phyloP scores from a whole-genome alignment of 1,140 invertebrate species.

The Arctopsyche grandis region DNA sequence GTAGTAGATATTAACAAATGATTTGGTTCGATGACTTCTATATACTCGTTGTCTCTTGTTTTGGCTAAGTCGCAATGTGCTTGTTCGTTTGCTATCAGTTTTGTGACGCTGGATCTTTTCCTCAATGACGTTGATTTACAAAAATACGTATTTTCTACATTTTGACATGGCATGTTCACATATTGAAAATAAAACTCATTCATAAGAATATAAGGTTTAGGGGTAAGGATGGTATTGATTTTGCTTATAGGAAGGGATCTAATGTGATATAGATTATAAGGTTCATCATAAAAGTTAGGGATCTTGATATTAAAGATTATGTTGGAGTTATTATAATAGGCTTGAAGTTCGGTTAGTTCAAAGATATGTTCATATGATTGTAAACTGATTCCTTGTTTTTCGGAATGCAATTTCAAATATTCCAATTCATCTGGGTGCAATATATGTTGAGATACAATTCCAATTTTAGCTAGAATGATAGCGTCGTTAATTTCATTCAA shows the following conservation, averaged over 20 bases:
- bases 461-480: conserved; percentile 14
- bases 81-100: background rate
- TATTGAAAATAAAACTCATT: background rate
- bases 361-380: conserved; percentile 8
- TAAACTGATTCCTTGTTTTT: background rate
- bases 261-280: conserved; percentile 9
- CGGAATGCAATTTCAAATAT: background rate
- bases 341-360: conserved; percentile 24
- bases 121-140: background rate
- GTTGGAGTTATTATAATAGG: conserved; percentile 32
- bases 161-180: background rate
- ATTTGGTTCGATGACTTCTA: conserved; percentile 12
- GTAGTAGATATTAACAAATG: background rate
- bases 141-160: background rate
- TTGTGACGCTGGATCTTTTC: background rate
- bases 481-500: background rate
- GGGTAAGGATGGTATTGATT: background rate
- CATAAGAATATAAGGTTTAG: conserved; percentile 1
- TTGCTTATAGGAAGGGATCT: conserved; percentile 7
- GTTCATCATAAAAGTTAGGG: background rate
- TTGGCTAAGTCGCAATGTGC: background rate
- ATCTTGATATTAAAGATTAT: conserved; percentile 22
- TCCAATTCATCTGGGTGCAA: conserved; percentile 4
- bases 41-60: background rate
- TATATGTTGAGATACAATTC: conserved; percentile 30